A percentile compares a stretch with the other conserved stretches of the same genome.
Conservation (phyloP, 2,888 invertebrate species). For the Tromatobia lineatoria region DNA sequence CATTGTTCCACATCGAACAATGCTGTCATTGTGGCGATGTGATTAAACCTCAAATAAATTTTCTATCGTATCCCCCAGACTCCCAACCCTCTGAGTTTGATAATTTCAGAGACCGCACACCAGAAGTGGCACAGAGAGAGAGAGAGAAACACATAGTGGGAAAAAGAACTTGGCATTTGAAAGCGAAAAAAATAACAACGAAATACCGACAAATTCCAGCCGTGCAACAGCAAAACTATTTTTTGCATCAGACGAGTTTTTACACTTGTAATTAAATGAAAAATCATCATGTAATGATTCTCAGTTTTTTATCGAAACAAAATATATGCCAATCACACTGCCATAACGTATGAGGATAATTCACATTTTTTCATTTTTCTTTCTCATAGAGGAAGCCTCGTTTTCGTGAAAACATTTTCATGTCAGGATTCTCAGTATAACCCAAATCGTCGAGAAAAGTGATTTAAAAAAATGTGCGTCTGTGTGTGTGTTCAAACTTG, state of each 20-base stretch:
- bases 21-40: constrained; percentile 80
- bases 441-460: too few species aligned
- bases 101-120: constrained; percentile 19
- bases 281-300: neutral
- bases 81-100: constrained; percentile 27
- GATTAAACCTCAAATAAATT: constrained; percentile 81
- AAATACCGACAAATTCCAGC: neutral
- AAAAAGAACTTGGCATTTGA: constrained; percentile 12
- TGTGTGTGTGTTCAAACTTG: too few species aligned
- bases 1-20: constrained; percentile 78
- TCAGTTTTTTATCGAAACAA: too few species aligned
- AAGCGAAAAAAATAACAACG: neutral
- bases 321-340: too few species aligned
- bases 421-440: too few species aligned
- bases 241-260: neutral
- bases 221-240: neutral
- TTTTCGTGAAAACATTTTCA: too few species aligned
- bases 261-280: neutral
- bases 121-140: neutral
- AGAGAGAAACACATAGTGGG: neutral
- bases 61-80: constrained; percentile 73
- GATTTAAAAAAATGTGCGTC: too few species aligned
- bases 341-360: too few species aligned
- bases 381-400: too few species aligned
- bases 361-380: too few species aligned